Evolutionary conservation across 2,888 invertebrate species (phyloP), one percentile per base, ranked within the genome.

Genomic region (Hyposoter didymator): DNA sequence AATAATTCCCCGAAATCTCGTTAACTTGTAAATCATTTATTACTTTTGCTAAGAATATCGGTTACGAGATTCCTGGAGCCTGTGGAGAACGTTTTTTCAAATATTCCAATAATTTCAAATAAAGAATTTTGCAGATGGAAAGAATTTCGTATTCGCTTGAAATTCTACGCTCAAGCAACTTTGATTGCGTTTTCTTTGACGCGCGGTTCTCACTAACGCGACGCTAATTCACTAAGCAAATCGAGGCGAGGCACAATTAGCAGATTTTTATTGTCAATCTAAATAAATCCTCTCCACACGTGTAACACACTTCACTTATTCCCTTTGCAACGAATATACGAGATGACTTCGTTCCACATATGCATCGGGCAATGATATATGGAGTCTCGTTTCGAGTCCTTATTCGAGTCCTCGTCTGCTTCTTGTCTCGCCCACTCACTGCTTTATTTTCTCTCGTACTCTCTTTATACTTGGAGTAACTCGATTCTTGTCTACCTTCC

Each of bases 401-500:
- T 66, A 80, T 80, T 67, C 70, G 73, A 69, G 22, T 82, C 69
- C 74, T 78, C 67, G 83, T 83, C 78, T 47, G 78, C 49, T 69
- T 78, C 78, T 73, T 66, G 84, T 82, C 78, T 78, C 84, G 82
- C 84, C 84, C 84, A 84, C 84, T 49, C 84, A 45, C 35, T 52
- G 55, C 73, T 78, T 78, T 55, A 55, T 78, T 80, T 84, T 76
- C 81, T 78, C 73, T 52, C 59, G 28, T 49, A 32, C 19, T 32
- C 66, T 59, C 66, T 64, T 64, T 28, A 14, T 72, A 14, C 79
- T 62, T 72, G 14, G 80, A 45, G 66, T 45, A 73, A 84, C 45
- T 69, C 84, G 69, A 81, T 49, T 78, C 82, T 78, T 45, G 49
- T 59, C 43, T 55, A 78, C 45, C 67, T 62, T 43, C n/a, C 22